Evolutionary conservation across 2,888 invertebrate genomes (phyloP).

Genomic region (Platycheirus rosarum): DNA sequence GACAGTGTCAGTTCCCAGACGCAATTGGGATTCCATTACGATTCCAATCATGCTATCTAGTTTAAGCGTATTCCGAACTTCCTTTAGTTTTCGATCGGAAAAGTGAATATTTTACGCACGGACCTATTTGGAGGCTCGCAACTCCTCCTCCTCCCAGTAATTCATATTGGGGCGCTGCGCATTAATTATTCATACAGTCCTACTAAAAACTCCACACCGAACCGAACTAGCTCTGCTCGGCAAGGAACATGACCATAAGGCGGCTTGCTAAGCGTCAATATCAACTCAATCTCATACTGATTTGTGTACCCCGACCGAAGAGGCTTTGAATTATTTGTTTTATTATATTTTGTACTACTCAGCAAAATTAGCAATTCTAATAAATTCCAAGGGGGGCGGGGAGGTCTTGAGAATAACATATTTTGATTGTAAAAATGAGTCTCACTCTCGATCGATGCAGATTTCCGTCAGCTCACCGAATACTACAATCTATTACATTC

Average conservation of each 20-base stretch:
- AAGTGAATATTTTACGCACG: constrained; percentile 67
- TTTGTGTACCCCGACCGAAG: constrained; percentile 27
- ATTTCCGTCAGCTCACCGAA: constrained; percentile 51
- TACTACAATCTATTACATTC: too few relatives aligned
- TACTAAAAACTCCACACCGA: constrained; percentile 33
- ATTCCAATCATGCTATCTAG: constrained; percentile 73
- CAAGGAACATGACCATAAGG: constrained; percentile 68
- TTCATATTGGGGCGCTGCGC: constrained; percentile 71
- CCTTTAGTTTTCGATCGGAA: constrained; percentile 53
- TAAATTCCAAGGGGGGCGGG: constrained; percentile 6
- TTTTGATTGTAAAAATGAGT: constrained; percentile 61
- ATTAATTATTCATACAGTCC: constrained; percentile 72
- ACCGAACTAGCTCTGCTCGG: constrained; percentile 13
- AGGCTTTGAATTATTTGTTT: constrained; percentile 25
- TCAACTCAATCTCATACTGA: constrained; percentile 47
- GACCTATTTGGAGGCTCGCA: constrained; percentile 52
- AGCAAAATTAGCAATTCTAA: constrained; percentile 70
- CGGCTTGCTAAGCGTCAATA: constrained; percentile 54
- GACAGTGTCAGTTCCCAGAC: not conserved
- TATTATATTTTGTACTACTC: constrained; percentile 33
- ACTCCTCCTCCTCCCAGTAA: constrained; percentile 43
- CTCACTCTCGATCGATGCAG: constrained; percentile 45
- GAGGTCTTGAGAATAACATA: constrained; percentile 26
- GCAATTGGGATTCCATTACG: constrained; percentile 45
- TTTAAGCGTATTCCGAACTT: constrained; percentile 70